These are phyloP conservation scores for Crotalus tigris DNA, from an alignment of 2,113 vertebrate genomes.

Conservation along the genomic window DNA sequence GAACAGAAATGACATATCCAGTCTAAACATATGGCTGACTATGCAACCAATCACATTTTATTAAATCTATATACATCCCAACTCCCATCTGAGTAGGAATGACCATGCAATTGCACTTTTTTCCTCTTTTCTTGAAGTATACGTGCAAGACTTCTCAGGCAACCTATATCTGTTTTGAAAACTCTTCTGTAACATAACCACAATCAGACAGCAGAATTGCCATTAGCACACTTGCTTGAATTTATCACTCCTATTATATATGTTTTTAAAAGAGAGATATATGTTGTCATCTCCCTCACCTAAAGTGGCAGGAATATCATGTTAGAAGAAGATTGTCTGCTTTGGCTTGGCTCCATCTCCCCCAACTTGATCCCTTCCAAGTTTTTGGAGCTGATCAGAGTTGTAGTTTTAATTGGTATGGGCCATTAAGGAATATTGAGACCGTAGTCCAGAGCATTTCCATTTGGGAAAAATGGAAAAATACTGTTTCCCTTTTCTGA, in stretches of 20 bases:
- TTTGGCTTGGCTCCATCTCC: background rate
- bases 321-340: background rate
- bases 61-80: background rate
- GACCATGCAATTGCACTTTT: background rate
- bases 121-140: background rate
- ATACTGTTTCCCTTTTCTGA: background rate
- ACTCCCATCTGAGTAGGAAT: background rate
- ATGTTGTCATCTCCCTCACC: background rate
- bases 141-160: background rate
- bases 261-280: background rate
- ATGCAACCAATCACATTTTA: background rate
- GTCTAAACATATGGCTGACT: background rate
- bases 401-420: background rate
- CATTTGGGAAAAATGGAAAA: background rate
- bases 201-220: background rate
- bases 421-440: background rate
- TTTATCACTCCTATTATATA: background rate
- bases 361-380: background rate
- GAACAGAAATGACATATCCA: background rate
- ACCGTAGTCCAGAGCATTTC: background rate
- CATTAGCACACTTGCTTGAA: background rate
- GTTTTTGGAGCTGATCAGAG: background rate
- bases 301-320: background rate
- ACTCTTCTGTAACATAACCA: background rate
- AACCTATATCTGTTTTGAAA: background rate